Percentiles rank a stretch among this genome's conserved stretches.
phyloP scores from a whole-genome alignment of 2,888 invertebrate species.

The Patella ulyssiponensis region DNA sequence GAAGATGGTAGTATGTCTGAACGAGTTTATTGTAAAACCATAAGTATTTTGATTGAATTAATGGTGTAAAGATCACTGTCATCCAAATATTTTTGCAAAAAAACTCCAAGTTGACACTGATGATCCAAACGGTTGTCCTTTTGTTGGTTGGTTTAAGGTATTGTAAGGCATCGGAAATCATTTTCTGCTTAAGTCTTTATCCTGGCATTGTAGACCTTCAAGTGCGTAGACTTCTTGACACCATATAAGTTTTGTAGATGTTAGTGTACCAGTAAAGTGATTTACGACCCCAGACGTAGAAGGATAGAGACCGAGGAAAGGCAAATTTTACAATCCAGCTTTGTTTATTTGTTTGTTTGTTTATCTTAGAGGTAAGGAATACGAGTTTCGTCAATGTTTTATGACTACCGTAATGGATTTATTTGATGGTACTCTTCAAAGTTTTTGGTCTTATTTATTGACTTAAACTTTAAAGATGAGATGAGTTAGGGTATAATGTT shows the following conservation, averaged over 20 bases:
- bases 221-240: background rate
- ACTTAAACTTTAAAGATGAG: no score
- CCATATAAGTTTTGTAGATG: slow-evolving; percentile 4
- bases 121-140: slow-evolving; percentile 2
- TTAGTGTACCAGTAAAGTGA: background rate
- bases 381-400: no score
- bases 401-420: no score
- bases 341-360: no score
- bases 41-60: slow-evolving; percentile 12
- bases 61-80: slow-evolving; percentile 8
- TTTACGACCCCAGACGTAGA: background rate
- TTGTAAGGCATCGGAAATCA: slow-evolving; percentile 3
- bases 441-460: no score
- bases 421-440: no score
- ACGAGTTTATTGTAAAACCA: slow-evolving; percentile 9
- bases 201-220: background rate
- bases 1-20: slow-evolving; percentile 1
- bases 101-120: slow-evolving; percentile 5
- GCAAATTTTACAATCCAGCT: no score
- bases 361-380: no score
- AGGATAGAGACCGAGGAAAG: background rate
- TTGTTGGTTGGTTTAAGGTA: background rate
- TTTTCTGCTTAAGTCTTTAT: slow-evolving; percentile 8
- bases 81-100: slow-evolving; percentile 7
- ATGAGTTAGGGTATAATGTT: no score